Base-by-base conservation (phyloP, 2,797 vertebrate genomes). In the Corythornis leucogaster region DNA sequence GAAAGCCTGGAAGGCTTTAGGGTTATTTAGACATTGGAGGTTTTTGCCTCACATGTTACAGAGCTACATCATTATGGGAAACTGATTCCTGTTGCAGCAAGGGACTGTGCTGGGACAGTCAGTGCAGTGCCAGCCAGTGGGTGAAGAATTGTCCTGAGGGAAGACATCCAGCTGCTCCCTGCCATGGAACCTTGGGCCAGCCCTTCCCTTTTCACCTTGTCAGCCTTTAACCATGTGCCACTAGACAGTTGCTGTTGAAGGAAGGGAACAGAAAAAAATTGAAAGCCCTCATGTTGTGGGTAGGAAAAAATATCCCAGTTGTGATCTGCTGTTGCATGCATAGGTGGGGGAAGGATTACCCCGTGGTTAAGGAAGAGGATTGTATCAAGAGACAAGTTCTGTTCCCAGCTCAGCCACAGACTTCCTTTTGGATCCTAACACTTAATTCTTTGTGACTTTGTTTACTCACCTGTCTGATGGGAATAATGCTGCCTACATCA, bases 361-460 rank as follows among this genome's bases (percentile, higher is more conserved):
- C 84, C 80, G 88, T 0, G 12, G 90, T 87, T 94, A 75, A 90
- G 90, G 95, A 96, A 93, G 86, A 92, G 84, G 86, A 59, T 92
- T 89, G 61, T 93, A 50, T 96, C 92, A 92, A 82, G 94, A 88
- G 91, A 85, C 71, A 83, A 57, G 63, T 87, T 94, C 79, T 94
- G 69, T 90, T 95, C 89, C 93, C 89, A 89, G 86, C 79, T 80
- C 69, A 90, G 94, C 93, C 87, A 81, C 86, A 83, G 92, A 94
- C 86, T 94, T 96, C 95, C 94, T 92, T 63, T 96, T 3, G 84
- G 93, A 87, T 89, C 74, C 53, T 71, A 94, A 96, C 95, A 94
- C 95, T 96, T 95, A 78, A 89, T 95, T 92, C 90, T 92, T 94
- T 95, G 87, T 93, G 87, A 80, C 88, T 94, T 94, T 94, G 95